phyloP scores from a whole-genome alignment of 2,113 vertebrate species.

The Paramisgurnus dabryanus region DNA sequence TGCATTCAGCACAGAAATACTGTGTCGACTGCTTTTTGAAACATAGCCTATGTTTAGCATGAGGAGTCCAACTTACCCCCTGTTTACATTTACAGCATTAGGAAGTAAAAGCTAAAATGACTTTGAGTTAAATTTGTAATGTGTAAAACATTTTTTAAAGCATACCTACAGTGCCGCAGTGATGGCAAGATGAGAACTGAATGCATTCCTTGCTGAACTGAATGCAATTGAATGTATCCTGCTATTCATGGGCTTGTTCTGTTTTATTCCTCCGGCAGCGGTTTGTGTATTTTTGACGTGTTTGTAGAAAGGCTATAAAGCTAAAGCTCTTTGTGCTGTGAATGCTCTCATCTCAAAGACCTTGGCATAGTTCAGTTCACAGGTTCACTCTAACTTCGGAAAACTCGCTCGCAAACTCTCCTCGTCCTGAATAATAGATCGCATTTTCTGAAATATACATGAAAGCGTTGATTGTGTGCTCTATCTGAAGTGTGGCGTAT shows the following conservation, averaged over 20 bases:
- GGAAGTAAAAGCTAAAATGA: too few relatives aligned
- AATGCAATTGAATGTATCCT: neutral
- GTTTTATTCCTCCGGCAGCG: neutral
- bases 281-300: slow-evolving; percentile 17
- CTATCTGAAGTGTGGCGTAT: slow-evolving; percentile 15
- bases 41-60: too few relatives aligned
- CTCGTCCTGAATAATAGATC: slow-evolving; percentile 47
- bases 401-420: neutral
- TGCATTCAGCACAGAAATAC: too few relatives aligned
- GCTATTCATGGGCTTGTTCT: neutral
- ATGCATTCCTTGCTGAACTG: too few relatives aligned
- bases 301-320: slow-evolving; percentile 12
- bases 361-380: neutral
- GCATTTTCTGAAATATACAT: slow-evolving; percentile 48
- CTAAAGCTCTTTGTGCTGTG: slow-evolving; percentile 1
- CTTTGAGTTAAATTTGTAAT: too few relatives aligned
- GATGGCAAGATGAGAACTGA: too few relatives aligned
- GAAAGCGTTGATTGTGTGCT: slow-evolving; percentile 6
- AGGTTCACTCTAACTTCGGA: slow-evolving; percentile 14
- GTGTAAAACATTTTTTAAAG: too few relatives aligned
- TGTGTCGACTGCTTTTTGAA: too few relatives aligned
- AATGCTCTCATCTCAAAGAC: neutral
- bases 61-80: too few relatives aligned
- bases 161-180: too few relatives aligned
- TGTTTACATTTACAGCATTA: too few relatives aligned